These are phyloP conservation scores for Mellilla xanthometata DNA, from an alignment of 2,888 invertebrate species.

Conservation along the genomic window DNA sequence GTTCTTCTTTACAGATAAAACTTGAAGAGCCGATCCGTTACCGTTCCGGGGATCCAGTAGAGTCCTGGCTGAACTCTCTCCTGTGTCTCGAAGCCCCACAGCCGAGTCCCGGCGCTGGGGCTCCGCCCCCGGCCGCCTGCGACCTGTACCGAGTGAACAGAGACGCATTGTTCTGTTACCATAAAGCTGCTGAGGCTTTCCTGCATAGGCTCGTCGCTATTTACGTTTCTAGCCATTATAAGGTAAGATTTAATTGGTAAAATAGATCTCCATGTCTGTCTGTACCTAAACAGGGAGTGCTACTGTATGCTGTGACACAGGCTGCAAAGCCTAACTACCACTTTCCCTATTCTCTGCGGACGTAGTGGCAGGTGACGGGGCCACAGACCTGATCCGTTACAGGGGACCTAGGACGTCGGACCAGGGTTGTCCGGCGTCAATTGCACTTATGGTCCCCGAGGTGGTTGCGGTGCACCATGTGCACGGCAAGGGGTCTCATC, in stretches of 20 bases:
- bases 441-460: too few species aligned
- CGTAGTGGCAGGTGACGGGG: too few species aligned
- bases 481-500: too few species aligned
- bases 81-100: slow-evolving; percentile 94
- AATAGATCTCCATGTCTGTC: too few species aligned
- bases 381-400: too few species aligned
- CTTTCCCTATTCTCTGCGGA: too few species aligned
- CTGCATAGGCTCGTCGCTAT: slow-evolving; percentile 95
- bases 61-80: slow-evolving; percentile 94
- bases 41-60: slow-evolving; percentile 91
- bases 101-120: slow-evolving; percentile 88
- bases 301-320: too few species aligned
- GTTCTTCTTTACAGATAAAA: slow-evolving; percentile 81
- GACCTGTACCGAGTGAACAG: slow-evolving; percentile 92
- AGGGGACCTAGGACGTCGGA: too few species aligned
- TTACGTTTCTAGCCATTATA: slow-evolving; percentile 99
- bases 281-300: too few species aligned
- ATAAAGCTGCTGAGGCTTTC: slow-evolving; percentile 95
- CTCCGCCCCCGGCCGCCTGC: slow-evolving; percentile 94
- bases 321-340: too few species aligned
- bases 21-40: slow-evolving; percentile 98
- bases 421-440: too few species aligned
- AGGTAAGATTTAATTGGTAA: slow-evolving; percentile 79
- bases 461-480: too few species aligned
- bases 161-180: slow-evolving; percentile 98